These are phyloP conservation scores for Virgularia gustaviana DNA, from an alignment of 92 coral and sea anemone genomes.

Conservation along the genomic window DNA sequence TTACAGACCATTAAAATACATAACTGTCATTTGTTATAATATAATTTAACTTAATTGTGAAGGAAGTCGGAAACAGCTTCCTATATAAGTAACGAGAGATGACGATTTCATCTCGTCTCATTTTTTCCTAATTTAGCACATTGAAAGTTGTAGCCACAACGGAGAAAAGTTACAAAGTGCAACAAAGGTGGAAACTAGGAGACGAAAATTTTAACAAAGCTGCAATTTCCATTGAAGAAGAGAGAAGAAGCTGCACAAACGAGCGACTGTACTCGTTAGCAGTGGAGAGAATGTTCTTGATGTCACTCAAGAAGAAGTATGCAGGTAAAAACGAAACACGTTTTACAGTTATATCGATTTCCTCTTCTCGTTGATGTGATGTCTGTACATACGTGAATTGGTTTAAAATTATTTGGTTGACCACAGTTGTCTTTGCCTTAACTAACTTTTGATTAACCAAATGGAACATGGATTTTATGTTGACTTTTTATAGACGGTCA, in stretches of 20 bases:
- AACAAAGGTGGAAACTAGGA: conserved; percentile 12
- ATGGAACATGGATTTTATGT: not conserved
- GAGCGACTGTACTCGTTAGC: conserved; percentile 7
- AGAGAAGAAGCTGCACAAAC: conserved; percentile 5
- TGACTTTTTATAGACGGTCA: conserved; percentile 5
- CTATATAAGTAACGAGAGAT: no score
- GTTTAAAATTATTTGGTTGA: not conserved
- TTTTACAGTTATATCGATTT: no score
- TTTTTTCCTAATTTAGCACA: not conserved
- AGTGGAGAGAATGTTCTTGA: conserved; percentile 3
- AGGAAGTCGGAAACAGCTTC: no score
- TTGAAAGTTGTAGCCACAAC: not conserved
- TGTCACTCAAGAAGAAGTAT: conserved; percentile 12
- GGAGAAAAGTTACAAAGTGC: conserved; percentile 8
- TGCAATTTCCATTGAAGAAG: not conserved
- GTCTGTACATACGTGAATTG: not conserved
- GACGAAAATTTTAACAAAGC: conserved; percentile 16
- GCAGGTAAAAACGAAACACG: not conserved
- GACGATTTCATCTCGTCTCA: no score
- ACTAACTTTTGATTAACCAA: not conserved
- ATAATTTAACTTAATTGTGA: no score
- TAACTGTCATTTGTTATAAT: no score
- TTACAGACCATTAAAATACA: no score
- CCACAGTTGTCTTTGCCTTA: not conserved
- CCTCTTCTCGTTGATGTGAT: no score